phyloP scores from a whole-genome alignment of 2,888 invertebrate species.

The Lycaena phlaeas region DNA sequence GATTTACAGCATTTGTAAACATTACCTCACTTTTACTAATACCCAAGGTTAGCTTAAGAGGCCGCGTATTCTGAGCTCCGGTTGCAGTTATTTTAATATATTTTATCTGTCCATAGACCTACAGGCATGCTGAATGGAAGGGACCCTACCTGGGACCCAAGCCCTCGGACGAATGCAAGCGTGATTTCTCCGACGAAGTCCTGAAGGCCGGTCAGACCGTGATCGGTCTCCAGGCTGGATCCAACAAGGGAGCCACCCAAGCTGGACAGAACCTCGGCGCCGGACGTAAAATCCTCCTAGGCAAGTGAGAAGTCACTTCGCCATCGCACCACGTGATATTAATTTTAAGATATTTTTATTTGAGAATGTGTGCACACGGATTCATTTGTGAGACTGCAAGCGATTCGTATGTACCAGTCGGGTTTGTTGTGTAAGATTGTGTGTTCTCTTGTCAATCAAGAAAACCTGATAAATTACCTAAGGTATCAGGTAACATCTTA shows the following conservation, averaged over 20 bases:
- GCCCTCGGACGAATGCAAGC: conserved; percentile 93
- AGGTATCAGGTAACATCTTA: conserved; percentile 25
- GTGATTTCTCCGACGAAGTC: conserved; percentile 94
- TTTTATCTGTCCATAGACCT: conserved; percentile 73
- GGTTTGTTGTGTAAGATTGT: conserved; percentile 34
- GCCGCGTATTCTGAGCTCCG: conserved; percentile 11
- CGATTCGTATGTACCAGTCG: conserved; percentile 30
- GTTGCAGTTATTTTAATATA: conserved; percentile 4
- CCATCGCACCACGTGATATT: conserved; percentile 57
- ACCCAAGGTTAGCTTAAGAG: conserved; percentile 43
- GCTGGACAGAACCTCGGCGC: conserved; percentile 93
- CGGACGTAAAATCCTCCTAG: conserved; percentile 90
- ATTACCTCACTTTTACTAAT: conserved; percentile 68
- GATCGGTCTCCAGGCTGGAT: conserved; percentile 95
- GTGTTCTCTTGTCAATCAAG: conserved; percentile 27
- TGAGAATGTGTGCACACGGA: conserved; percentile 51
- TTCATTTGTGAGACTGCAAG: conserved; percentile 51
- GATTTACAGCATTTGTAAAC: conserved; percentile 60
- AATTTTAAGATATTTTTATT: conserved; percentile 61
- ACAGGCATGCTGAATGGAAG: conserved; percentile 86
- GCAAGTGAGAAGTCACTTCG: conserved; percentile 77
- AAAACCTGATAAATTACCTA: conserved; percentile 23
- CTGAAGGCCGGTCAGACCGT: conserved; percentile 89
- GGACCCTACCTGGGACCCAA: conserved; percentile 95
- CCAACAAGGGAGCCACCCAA: conserved; percentile 96